phyloP scores from a whole-genome alignment of 1,140 invertebrate genomes.

The Zophobas atratus region DNA sequence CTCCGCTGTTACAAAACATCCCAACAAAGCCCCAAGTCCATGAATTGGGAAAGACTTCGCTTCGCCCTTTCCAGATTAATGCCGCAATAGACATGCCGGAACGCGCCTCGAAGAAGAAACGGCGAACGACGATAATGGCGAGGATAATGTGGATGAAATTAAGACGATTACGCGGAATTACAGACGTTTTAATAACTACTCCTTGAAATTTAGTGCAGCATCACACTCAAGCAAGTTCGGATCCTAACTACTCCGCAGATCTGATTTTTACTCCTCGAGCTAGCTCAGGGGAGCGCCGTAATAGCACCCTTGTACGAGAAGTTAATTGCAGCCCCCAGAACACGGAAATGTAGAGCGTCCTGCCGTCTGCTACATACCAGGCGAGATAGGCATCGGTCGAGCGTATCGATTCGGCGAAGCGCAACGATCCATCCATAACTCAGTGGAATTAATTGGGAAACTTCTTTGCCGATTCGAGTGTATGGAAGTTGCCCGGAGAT shows the following conservation, averaged over 20 bases:
- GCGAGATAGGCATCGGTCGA: not conserved
- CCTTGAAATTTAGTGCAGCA: constrained; percentile 8
- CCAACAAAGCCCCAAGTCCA: not conserved
- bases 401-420: not conserved
- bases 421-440: constrained; percentile 1
- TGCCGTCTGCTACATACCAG: not conserved
- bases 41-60: constrained; percentile 1
- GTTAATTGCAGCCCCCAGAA: too few species aligned
- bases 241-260: not conserved
- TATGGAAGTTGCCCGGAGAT: not conserved
- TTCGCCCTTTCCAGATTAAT: constrained; percentile 17
- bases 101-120: constrained; percentile 26
- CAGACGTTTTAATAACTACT: constrained; percentile 47
- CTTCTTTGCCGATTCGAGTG: constrained; percentile 1
- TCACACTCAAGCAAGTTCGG: too few species aligned
- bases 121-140: constrained; percentile 35
- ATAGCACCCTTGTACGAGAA: too few species aligned
- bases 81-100: constrained; percentile 18
- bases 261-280: not conserved
- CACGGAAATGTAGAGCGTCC: too few species aligned
- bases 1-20: too few species aligned
- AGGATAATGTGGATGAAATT: constrained; percentile 43
- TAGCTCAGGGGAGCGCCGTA: too few species aligned
- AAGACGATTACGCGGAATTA: constrained; percentile 47
- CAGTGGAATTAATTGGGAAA: constrained; percentile 10